Base-by-base conservation (phyloP, 2,888 invertebrate genomes). In the Tipula vernalis region DNA sequence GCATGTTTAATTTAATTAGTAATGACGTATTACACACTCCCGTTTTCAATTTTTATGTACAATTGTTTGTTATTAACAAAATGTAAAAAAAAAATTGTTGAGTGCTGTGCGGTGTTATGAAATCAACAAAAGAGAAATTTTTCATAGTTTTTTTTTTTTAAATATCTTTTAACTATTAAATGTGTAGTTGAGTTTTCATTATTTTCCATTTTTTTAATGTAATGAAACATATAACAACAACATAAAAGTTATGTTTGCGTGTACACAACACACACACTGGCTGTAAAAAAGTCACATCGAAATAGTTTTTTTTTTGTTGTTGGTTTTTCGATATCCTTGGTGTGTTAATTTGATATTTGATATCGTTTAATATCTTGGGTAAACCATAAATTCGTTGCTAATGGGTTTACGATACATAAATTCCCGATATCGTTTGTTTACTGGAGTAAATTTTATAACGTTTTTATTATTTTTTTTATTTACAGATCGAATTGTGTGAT, bases 401-500 rank as follows among this genome's bases (percentile, higher is more conserved):
- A 15, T 51, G 51, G 15, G 5, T 51, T 51, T 15, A 51, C 51
- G 18, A 51, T 51, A 51, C 5, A 28, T 28, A 28, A 28, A 28
- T 28, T 28, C 28, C 28, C 28, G 28, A 28, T 28, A 28, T 28
- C 28, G 12, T n/a, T 51, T 51, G 51, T 15, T 51, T 3, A 51
- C 15, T 15, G 15, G 39, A 39, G 6, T 39, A 4, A 44, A 44
- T 44, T 44, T 10, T 44, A 51, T 41, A 85, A 85, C 39, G 6
- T 51, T 51, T 51, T 28, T 28, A 1, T 28, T 28, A 28, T 3
- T 83, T 86, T 85, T 85, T 87, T 18, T 87, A 83, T 86, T 88
- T 88, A 83, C 87, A 89, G 89, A 88, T 87, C 87, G 88, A 89
- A 87, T 87, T 88, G 87, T 88, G 88, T 87, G 88, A 87, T 87